These are phyloP conservation scores for Dascyllus trimaculatus DNA, from an alignment of 2,113 vertebrate genomes.

Conservation along the genomic window DNA sequence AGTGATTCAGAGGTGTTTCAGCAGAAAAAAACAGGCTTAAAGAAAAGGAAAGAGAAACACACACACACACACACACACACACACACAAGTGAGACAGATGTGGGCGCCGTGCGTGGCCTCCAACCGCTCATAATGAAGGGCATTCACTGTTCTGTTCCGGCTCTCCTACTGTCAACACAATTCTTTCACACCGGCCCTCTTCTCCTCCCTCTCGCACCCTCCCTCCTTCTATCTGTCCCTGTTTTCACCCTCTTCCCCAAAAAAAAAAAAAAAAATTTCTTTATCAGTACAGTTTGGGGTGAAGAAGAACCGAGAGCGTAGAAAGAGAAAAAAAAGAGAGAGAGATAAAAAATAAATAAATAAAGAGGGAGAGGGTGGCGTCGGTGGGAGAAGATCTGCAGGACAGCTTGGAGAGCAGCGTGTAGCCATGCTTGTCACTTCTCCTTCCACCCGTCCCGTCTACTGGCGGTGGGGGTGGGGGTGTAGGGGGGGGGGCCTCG, in stretches of 20 bases:
- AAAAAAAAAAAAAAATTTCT: constrained; percentile 6
- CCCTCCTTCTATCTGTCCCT: constrained; percentile 26
- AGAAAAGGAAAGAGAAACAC: constrained; percentile 21
- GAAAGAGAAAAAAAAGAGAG: background rate
- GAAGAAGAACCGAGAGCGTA: constrained; percentile 3
- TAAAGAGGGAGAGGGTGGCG: background rate
- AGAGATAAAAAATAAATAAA: too few relatives aligned
- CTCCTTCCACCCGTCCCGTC: constrained; percentile 70
- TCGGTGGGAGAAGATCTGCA: constrained; percentile 70
- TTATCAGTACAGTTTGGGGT: constrained; percentile 38
- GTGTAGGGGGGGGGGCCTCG: too few relatives aligned
- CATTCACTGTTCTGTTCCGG: constrained; percentile 61
- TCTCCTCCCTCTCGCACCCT: constrained; percentile 4
- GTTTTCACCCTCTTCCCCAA: constrained; percentile 6
- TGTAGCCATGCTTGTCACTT: constrained; percentile 79
- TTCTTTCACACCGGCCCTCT: constrained; percentile 41
- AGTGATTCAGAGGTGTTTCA: constrained; percentile 37
- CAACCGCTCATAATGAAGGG: constrained; percentile 73
- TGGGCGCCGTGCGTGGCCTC: constrained; percentile 55
- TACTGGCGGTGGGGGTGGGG: constrained; percentile 68
- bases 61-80: too few relatives aligned
- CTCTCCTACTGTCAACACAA: constrained; percentile 67
- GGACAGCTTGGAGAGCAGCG: constrained; percentile 87
- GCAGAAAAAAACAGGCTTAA: background rate
- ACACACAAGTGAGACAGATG: constrained; percentile 65